Evolutionary conservation across 2,888 invertebrate species (phyloP), one percentile per base, ranked within the genome.

Genomic region (Schizaphis graminum): DNA sequence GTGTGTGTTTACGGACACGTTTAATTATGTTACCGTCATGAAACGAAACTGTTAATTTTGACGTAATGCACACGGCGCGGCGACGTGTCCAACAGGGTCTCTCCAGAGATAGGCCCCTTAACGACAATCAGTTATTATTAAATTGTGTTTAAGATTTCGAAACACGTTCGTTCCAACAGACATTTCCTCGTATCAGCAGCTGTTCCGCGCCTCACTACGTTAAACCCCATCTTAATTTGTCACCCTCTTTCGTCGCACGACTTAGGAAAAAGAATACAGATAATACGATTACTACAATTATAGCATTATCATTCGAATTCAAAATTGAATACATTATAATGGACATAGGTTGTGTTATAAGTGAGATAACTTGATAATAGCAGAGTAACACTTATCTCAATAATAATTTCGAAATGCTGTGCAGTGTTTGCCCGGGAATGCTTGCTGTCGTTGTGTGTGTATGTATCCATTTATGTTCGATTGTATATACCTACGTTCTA

Each of bases 41-140:
- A 47, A 44, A 87, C 56, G 47, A 87, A 87, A 92, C 26, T 61
- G 92, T 56, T 92, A 86, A 87, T 87, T 92, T 61, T 35, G 41
- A 87, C 47, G 57, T 53, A 53, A 77, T 77, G 21, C 77, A 90
- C 89, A 90, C 91, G 41, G 44, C 28, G 26, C 28, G 26, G 13
- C 56, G 44, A 56, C 91, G 91, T 91, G 91, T 91, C 44, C 91
- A 44, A 85, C 91, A 11, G 44, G 13, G 57, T 85, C n/a, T 86
- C 91, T 53, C 61, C 35, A 35, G 61, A 87, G 87, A 49, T 61
- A 61, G 35, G 35, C 11, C 91, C 47, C 91, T 92, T 87, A 26
- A 57, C 57, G 85, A 91, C 86, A 92, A 92, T 92, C 87, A 87
- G 87, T 92, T 90, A 67, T 47, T 26, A 86, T 44, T 87, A 87